Evolutionary conservation across 1,140 invertebrate species (phyloP), one percentile per base, ranked within the genome.

Genomic region (Diorhabda carinulata): DNA sequence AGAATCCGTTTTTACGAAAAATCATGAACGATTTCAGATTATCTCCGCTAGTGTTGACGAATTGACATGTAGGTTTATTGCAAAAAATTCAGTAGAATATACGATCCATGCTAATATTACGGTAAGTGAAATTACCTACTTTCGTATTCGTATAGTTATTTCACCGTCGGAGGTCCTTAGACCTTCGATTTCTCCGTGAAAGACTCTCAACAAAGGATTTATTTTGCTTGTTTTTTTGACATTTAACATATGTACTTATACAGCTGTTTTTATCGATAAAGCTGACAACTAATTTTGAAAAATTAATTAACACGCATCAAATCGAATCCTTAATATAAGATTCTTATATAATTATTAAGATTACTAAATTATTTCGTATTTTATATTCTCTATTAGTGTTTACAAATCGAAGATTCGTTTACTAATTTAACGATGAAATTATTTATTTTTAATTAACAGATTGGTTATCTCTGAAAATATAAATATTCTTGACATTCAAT

Each of bases 91-190:
- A 78, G 95, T 96, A 83, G 92, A 94, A 85, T 96, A 96, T 82
- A 93, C 95, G 82, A 97, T 98, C 79, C 95, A 97, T 84, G 97
- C 96, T 68, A 98, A 98, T 86, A 98, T 98, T 83, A 98, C 96
- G 82, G 95, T 96, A 87, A 93, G 91, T 89, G 5, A 44, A 5
- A 42, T 56, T 25, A 56, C 5, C 47, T 52, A n/a, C 47, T 52
- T 52, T 52, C 47, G 47, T 52, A 52, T 8, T 52, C n/a, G 6
- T 8, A 52, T n/a, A 6, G 6, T 52, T 8, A n/a, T n/a, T 8
- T 4, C 6, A 8, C 47, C n/a, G 47, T 52, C 47, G 6, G 6
- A 52, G 47, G 47, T 52, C 47, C n/a, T 52, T n/a, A 4, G 47
- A 52, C 47, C 47, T 52, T n/a, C 6, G 4, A 52, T 52, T 52